Base-by-base conservation (phyloP, 2,113 vertebrate genomes). In the Calyptommatus sinebrachiatus region DNA sequence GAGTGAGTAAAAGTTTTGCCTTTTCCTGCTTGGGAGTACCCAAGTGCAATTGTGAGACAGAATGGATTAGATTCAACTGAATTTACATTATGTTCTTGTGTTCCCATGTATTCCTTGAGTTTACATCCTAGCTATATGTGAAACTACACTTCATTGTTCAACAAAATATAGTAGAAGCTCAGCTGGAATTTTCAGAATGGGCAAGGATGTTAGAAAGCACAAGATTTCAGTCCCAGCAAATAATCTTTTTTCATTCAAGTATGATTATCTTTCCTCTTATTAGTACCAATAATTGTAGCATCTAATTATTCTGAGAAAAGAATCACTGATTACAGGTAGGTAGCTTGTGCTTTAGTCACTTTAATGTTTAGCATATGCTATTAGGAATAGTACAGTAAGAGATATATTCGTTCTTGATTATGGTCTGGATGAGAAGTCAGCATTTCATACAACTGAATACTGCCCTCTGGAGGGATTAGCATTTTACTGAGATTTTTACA, bases 391-490 rank as follows among this genome's bases (percentile, higher is more conserved):
- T 46, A 75, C 72, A 75, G 26, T 69, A 48, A 76, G 41, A 41
- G 57, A 48, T 21, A 76, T 62, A 76, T 70, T 70, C 61, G 66
- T 48, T 62, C 21, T 48, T 70, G 73, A 41, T 70, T 66, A 41
- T 62, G 73, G 14, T 70, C 20, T 69, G 31, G 50, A 61, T 29
- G 53, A 81, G 28, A 50, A 81, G 72, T 41, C 41, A 79, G 69
- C 22, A 68, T 76, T 35, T 88, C 89, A 91, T 81, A 77, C 90
- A 94, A 93, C 91, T 93, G 91, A 91, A 91, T 67, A 91, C 79
- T 93, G 89, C 86, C 90, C 89, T 94, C 93, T 93, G 91, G 91
- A 93, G 91, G 87, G 76, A 68, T 9, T 78, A 78, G 45, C 84
- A 81, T 74, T 62, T 83, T 68, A 86, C 8, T 76, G 78, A 73